phyloP scores from a whole-genome alignment of 2,888 invertebrate species.

The Agelastica alni region DNA sequence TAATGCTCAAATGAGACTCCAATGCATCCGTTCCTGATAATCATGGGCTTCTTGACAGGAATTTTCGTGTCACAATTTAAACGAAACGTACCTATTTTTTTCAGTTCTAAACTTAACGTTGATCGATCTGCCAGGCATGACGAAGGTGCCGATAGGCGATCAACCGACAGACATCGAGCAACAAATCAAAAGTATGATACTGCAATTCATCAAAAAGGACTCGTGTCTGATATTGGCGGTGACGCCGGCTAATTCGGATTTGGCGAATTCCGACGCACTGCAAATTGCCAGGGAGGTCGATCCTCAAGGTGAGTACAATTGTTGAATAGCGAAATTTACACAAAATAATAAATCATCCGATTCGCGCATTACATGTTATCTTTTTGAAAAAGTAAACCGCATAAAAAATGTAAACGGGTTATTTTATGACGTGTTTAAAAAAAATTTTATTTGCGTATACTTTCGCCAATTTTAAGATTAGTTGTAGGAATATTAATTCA shows the following conservation, averaged over 20 bases:
- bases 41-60: no score
- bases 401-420: no score
- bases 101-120: constrained; percentile 86
- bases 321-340: not conserved
- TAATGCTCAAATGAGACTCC: no score
- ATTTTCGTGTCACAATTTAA: no score
- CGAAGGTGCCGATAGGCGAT: constrained; percentile 97
- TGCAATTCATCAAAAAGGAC: constrained; percentile 91
- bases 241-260: constrained; percentile 95
- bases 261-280: constrained; percentile 98
- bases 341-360: not conserved
- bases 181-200: constrained; percentile 92
- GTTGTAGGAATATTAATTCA: no score
- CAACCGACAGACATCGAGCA: constrained; percentile 94
- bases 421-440: no score
- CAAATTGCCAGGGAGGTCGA: constrained; percentile 98
- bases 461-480: no score
- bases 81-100: no score
- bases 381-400: no score
- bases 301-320: constrained; percentile 72
- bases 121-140: constrained; percentile 94
- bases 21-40: no score
- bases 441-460: no score
- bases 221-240: constrained; percentile 96
- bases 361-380: no score